phyloP scores from a whole-genome alignment of 2,113 vertebrate genomes.

The Varanus salvator region DNA sequence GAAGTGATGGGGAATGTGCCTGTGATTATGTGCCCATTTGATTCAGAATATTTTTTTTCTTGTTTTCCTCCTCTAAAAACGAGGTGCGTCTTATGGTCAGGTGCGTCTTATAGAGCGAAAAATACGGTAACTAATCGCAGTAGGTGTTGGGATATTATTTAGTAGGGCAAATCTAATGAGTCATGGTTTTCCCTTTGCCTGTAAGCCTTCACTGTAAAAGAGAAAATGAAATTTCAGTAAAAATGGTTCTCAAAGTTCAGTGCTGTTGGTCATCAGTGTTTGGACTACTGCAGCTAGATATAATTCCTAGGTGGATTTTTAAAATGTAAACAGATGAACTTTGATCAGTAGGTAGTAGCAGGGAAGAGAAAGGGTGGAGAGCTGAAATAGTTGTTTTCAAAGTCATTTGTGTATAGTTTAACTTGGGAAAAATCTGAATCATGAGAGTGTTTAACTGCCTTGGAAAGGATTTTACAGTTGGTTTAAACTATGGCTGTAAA shows the following conservation, averaged over 20 bases:
- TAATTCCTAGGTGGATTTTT: background rate
- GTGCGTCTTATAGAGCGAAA: no score
- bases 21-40: no score
- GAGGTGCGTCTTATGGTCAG: no score
- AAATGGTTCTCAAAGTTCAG: background rate
- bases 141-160: slow-evolving; percentile 1
- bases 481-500: background rate
- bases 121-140: background rate
- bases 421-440: background rate
- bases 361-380: background rate
- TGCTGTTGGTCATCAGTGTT: background rate
- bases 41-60: no score
- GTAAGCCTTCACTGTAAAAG: background rate
- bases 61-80: no score
- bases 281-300: background rate
- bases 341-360: background rate
- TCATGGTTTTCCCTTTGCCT: background rate
- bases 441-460: background rate
- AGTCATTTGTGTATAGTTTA: background rate
- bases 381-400: background rate
- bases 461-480: background rate
- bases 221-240: background rate
- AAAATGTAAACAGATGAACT: background rate
- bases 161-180: background rate
- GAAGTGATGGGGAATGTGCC: no score